Conservation (phyloP, 92 coral and sea anemone genomes). For the Heliopora coerulea region DNA sequence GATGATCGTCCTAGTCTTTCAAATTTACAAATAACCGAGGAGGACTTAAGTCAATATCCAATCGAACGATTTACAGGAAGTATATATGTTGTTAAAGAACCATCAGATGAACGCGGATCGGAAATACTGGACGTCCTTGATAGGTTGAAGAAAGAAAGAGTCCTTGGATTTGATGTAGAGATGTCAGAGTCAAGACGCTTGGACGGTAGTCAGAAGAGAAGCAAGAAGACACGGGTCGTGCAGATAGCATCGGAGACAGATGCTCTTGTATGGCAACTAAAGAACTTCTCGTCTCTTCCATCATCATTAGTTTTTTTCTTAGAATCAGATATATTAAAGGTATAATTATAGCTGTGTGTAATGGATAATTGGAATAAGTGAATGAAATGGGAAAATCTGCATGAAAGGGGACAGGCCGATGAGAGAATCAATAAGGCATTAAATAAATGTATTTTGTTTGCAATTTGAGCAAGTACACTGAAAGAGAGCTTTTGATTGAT, state of each 20-base stretch:
- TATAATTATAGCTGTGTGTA: constrained; percentile 3
- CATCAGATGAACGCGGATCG: constrained; percentile 23
- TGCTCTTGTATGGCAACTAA: constrained; percentile 69
- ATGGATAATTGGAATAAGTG: no score
- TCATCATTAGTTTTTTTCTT: constrained; percentile 23
- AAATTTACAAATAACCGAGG: constrained; percentile 3
- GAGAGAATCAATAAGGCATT: no score
- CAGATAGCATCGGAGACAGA: constrained; percentile 68
- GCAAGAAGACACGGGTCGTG: constrained; percentile 56
- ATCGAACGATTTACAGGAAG: constrained; percentile 24
- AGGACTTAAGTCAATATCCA: constrained; percentile 15
- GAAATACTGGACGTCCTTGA: constrained; percentile 38
- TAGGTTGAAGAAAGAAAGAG: constrained; percentile 52
- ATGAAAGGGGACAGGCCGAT: no score
- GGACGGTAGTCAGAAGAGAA: neutral
- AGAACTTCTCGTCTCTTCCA: constrained; percentile 14
- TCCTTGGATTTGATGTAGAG: constrained; percentile 75
- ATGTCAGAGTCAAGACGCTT: constrained; percentile 42
- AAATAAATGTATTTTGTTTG: no score
- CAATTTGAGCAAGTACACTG: no score
- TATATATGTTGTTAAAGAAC: constrained; percentile 14
- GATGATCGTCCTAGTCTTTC: neutral
- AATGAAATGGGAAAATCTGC: no score
- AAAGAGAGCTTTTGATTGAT: no score
- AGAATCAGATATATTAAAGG: constrained; percentile 42